Percentiles rank a stretch among this genome's conserved stretches.
These are phyloP conservation scores for Limenitis camilla DNA, from an alignment of 2,888 invertebrate species.

Conservation along the genomic window DNA sequence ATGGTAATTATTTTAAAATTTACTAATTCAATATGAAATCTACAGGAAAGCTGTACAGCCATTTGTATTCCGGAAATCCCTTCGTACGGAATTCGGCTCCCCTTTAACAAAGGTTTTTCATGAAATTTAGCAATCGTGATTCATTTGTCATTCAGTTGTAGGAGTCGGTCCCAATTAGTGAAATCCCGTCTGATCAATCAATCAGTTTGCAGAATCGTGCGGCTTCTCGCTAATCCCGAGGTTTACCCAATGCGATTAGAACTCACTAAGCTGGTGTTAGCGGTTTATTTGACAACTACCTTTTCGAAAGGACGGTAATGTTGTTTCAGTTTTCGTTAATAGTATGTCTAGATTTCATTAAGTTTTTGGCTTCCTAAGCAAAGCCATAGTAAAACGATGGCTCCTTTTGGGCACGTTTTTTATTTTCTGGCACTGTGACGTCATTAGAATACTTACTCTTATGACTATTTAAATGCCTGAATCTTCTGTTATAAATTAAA, in stretches of 20 bases:
- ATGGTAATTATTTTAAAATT: too few species aligned
- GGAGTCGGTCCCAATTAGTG: conserved; percentile 15
- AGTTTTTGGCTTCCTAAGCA: not conserved
- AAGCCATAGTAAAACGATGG: too few species aligned
- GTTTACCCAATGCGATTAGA: conserved; percentile 16
- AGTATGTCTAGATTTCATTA: not conserved
- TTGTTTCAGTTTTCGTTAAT: not conserved
- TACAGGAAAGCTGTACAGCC: too few species aligned
- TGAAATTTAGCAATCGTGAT: not conserved
- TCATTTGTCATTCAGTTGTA: conserved; percentile 6
- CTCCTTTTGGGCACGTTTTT: too few species aligned
- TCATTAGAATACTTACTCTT: too few species aligned
- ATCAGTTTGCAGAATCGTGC: conserved; percentile 12
- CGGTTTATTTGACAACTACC: conserved; percentile 8
- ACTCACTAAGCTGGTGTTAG: conserved; percentile 13
- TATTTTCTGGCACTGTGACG: too few species aligned
- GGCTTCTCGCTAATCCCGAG: conserved; percentile 19
- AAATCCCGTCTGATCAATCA: conserved; percentile 19
- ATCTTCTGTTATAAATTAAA: too few species aligned
- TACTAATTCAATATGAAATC: too few species aligned
- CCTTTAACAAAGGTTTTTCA: not conserved
- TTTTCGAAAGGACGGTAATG: not conserved
- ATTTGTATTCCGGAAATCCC: too few species aligned
- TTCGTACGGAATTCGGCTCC: not conserved
- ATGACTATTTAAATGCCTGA: too few species aligned